Evolutionary conservation across 1,140 invertebrate species (phyloP).

Genomic region (Aricia agestis): DNA sequence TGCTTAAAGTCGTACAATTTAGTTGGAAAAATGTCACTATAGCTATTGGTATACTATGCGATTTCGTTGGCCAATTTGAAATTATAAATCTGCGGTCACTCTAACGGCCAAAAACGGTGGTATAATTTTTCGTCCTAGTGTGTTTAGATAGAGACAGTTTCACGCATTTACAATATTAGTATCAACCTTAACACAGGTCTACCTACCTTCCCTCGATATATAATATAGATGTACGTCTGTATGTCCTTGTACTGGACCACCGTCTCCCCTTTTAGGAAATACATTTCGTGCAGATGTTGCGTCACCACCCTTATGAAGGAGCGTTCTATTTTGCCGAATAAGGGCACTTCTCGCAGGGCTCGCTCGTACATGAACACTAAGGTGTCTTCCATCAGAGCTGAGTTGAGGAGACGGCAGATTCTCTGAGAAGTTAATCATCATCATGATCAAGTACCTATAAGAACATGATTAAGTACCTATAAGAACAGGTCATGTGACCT

Average conservation of each 20-base stretch:
- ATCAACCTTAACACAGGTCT: background rate
- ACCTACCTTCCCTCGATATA: constrained; percentile 63
- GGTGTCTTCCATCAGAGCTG: constrained; percentile 70
- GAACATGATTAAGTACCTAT: too few relatives aligned
- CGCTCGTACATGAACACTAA: constrained; percentile 68
- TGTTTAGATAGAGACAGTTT: too few relatives aligned
- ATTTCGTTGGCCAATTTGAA: too few relatives aligned
- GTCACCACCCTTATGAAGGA: constrained; percentile 72
- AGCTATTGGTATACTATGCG: too few relatives aligned
- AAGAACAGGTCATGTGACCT: too few relatives aligned
- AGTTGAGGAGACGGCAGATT: constrained; percentile 64
- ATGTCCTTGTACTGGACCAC: constrained; percentile 66
- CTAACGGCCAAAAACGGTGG: too few relatives aligned
- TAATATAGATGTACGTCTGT: constrained; percentile 62
- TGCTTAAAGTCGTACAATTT: too few relatives aligned
- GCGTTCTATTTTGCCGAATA: constrained; percentile 68
- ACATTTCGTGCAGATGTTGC: constrained; percentile 67
- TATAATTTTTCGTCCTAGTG: too few relatives aligned
- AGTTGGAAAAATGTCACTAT: too few relatives aligned
- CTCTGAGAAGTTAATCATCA: constrained; percentile 35
- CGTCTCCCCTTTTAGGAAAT: constrained; percentile 63
- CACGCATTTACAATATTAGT: too few relatives aligned
- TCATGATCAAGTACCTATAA: too few relatives aligned
- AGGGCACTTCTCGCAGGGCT: constrained; percentile 64
- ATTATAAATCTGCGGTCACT: too few relatives aligned